Evolutionary conservation across 2,113 vertebrate species (phyloP).

Genomic region (Nasalis larvatus): DNA sequence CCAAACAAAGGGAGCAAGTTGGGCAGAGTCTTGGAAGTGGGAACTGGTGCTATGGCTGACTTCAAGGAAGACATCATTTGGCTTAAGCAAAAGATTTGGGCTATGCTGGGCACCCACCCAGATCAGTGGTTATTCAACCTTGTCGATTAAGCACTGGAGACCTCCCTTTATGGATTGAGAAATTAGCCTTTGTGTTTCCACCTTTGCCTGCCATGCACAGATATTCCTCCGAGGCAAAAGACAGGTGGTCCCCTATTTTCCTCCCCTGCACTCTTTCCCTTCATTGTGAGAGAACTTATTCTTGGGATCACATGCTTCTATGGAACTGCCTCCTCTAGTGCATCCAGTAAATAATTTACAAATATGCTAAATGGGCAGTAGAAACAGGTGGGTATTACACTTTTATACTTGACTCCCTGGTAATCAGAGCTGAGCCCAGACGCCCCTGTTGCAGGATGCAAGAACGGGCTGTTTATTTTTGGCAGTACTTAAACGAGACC

Average conservation of each 20-base stretch:
- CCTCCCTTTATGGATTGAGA: constrained; percentile 37
- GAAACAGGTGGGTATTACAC: constrained; percentile 54
- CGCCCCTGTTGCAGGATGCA: constrained; percentile 31
- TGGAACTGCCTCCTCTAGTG: background rate
- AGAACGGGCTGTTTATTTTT: constrained; percentile 43
- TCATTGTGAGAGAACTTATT: background rate
- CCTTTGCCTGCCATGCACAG: constrained; percentile 21
- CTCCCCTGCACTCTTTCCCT: background rate
- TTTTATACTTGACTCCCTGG: constrained; percentile 35
- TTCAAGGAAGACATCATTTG: background rate
- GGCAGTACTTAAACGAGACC: constrained; percentile 44
- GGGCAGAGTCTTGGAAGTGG: background rate
- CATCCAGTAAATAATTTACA: constrained; percentile 24
- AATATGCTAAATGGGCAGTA: background rate
- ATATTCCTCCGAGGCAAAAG: constrained; percentile 55
- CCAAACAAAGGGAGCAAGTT: background rate
- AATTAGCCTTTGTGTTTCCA: background rate
- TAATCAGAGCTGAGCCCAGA: constrained; percentile 48
- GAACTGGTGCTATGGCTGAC: background rate
- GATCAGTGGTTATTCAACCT: constrained; percentile 15
- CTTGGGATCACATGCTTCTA: background rate
- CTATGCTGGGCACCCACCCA: background rate
- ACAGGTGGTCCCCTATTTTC: constrained; percentile 31
- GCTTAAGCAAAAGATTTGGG: background rate
- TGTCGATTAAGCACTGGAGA: background rate